Evolutionary conservation across 1,140 invertebrate species (phyloP).

Genomic region (Leptinotarsa defecta): DNA sequence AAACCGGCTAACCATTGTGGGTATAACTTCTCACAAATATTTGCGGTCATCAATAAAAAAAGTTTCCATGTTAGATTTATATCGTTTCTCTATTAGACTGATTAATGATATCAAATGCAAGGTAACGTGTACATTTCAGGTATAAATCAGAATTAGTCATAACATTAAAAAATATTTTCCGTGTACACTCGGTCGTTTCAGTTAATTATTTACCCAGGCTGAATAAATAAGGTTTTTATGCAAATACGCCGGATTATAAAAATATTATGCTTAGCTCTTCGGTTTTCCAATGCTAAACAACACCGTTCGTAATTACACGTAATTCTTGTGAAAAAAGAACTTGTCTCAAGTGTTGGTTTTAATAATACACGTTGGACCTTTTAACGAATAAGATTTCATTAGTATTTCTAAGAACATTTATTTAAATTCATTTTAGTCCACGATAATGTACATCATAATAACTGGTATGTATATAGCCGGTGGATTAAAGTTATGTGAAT

Average conservation of each 20-base stretch:
- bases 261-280: not conserved
- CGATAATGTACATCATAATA: no score
- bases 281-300: not conserved
- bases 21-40: not conserved
- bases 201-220: slow-evolving; percentile 3
- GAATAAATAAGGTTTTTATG: slow-evolving; percentile 5
- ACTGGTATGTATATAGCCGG: no score
- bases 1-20: not conserved
- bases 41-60: not conserved
- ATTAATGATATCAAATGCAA: slow-evolving; percentile 9
- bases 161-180: slow-evolving; percentile 3
- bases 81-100: slow-evolving; percentile 1
- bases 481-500: no score
- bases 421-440: no score
- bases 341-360: not conserved
- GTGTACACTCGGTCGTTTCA: slow-evolving; percentile 1
- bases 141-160: slow-evolving; percentile 9
- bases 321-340: not conserved
- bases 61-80: slow-evolving; percentile 1
- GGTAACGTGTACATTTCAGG: not conserved
- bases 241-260: not conserved
- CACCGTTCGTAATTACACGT: not conserved
- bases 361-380: not conserved
- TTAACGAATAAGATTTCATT: not conserved
- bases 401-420: no score